Percentiles rank a stretch among this genome's conserved stretches.
Evolutionary conservation across 2,113 vertebrate species (phyloP).

Genomic region (Sapajus apella): DNA sequence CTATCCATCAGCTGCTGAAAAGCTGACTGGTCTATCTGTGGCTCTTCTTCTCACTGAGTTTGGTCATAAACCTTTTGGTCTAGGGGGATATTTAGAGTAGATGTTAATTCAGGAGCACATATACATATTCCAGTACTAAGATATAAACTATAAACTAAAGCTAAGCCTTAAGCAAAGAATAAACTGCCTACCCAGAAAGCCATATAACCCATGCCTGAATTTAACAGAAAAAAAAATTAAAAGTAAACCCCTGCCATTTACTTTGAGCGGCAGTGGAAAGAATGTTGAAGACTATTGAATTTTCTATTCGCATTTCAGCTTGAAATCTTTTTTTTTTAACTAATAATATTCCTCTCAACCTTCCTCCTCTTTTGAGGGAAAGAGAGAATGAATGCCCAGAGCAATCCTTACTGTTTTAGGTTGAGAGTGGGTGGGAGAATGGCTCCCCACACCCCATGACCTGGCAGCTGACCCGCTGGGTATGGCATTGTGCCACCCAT

Average conservation of each 20-base stretch:
- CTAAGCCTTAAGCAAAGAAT: conserved; percentile 27
- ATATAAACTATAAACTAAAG: background rate
- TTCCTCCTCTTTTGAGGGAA: conserved; percentile 4
- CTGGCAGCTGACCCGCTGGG: background rate
- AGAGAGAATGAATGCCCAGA: background rate
- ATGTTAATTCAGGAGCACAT: background rate
- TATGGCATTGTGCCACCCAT: background rate
- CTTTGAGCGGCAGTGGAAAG: background rate
- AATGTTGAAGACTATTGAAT: conserved; percentile 18
- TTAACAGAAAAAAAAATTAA: conserved; percentile 20
- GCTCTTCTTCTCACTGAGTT: background rate
- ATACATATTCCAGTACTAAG: background rate
- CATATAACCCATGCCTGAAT: background rate
- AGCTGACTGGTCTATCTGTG: background rate
- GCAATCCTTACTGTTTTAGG: background rate
- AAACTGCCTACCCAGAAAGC: conserved; percentile 37
- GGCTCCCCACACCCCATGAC: background rate
- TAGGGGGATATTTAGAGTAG: background rate
- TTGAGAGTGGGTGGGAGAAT: background rate
- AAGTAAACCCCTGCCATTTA: conserved; percentile 17
- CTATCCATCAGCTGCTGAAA: background rate
- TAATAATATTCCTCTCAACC: background rate
- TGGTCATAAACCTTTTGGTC: background rate
- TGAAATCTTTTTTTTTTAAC: background rate
- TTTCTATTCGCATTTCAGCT: conserved; percentile 26